Evolutionary conservation across 2,113 vertebrate genomes (phyloP).

Genomic region (Casuarius casuarius): DNA sequence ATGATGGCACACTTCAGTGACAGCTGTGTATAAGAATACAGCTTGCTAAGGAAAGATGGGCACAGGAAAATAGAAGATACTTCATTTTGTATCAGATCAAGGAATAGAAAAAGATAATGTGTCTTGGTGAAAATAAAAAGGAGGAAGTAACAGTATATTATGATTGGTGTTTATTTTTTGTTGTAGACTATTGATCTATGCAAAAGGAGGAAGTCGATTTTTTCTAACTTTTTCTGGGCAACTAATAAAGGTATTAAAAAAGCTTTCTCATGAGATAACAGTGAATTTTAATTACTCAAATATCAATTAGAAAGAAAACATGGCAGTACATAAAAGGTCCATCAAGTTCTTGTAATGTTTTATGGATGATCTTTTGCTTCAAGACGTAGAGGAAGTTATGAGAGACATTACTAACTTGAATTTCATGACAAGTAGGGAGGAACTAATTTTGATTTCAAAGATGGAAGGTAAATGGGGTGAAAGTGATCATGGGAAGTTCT

Average conservation of each 20-base stretch:
- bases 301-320: neutral
- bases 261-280: neutral
- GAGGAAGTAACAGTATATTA: neutral
- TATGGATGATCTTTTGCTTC: neutral
- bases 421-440: neutral
- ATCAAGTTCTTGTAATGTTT: neutral
- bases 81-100: neutral
- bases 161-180: neutral
- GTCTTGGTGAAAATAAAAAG: neutral
- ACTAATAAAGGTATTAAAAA: neutral
- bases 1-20: neutral
- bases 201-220: neutral
- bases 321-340: neutral
- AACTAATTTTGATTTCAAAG: neutral
- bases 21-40: neutral
- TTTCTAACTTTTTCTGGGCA: neutral
- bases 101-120: neutral
- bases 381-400: neutral
- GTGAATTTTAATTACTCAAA: neutral
- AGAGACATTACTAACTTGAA: neutral
- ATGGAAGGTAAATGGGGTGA: slow-evolving; percentile 15
- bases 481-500: slow-evolving; percentile 26
- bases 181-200: neutral
- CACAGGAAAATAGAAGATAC: neutral
- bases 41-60: neutral